A percentile compares a stretch with the other conserved stretches of the same genome.
Conservation (phyloP, 2,888 invertebrate species). For the Mylabris sibirica region DNA sequence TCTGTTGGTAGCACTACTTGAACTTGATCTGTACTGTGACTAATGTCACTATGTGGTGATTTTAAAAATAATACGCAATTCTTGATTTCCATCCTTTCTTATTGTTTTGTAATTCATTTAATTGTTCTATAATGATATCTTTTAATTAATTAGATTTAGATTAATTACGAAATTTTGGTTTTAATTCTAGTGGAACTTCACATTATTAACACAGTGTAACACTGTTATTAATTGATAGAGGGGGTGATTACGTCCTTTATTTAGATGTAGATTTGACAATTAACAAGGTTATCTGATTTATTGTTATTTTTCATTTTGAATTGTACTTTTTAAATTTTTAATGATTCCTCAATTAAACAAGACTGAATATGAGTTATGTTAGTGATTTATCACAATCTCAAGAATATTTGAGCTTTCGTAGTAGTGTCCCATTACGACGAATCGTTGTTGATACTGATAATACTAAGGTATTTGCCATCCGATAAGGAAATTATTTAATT, state of each 20-base stretch:
- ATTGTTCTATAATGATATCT: no score
- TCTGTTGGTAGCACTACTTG: background rate
- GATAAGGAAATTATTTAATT: no score
- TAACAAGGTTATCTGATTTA: background rate
- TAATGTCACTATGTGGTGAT: background rate
- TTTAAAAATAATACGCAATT: no score
- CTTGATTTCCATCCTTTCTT: no score
- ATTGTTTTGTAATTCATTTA: no score
- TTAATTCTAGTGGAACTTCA: no score
- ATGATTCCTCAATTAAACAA: slow-evolving; percentile 7
- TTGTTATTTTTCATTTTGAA: background rate
- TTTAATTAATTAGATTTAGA: no score
- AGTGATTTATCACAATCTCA: slow-evolving; percentile 78
- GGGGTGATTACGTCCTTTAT: background rate
- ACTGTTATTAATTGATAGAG: background rate
- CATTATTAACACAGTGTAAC: no score
- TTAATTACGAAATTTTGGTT: background rate
- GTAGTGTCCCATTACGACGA: slow-evolving; percentile 77
- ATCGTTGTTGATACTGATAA: slow-evolving; percentile 82
- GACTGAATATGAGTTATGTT: slow-evolving; percentile 67
- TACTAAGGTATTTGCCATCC: slow-evolving; percentile 73
- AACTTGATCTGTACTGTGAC: no score
- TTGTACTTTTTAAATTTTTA: background rate
- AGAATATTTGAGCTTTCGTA: slow-evolving; percentile 82
- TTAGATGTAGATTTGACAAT: background rate